Evolutionary conservation across 2,113 vertebrate genomes (phyloP), one percentile per base, ranked within the genome.

Genomic region (Callospermophilus lateralis): DNA sequence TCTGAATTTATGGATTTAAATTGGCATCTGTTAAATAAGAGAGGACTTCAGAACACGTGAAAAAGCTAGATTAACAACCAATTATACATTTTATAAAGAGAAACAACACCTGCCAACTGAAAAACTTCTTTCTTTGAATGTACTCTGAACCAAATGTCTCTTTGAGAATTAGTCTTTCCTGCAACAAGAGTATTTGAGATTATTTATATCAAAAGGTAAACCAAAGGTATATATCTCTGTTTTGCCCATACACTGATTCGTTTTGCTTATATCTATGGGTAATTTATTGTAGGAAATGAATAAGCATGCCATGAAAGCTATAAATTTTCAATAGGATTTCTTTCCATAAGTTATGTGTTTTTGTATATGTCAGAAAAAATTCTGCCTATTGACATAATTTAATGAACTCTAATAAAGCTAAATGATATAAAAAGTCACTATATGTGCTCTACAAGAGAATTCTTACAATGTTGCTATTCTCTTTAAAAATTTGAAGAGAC

Each of bases 1-100:
- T 79, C 9, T 58, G 48, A 89, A 92, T 63, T 68, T 84, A 17
- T 67, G 22, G 48, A 89, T 89, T 96, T 85, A 53, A 89, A 34
- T 53, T 63, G 58, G 45, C 15, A 85, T 45, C 34, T 67, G 5
- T 61, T 28, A 73, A 39, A 63, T 67, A 77, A 63, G 51, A 91
- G 70, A 77, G 3, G 1, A 89, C 42, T 81, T 76, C 53, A 42
- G 45, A 70, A 76, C 28, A 53, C 9, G 30, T 15, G 20, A 13
- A 72, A 79, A 92, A 53, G 10, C 39, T 68, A 68, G 55, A 77
- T 94, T 89, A 81, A 76, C 28, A 68, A 80, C 0, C 1, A 77
- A 39, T 48, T 78, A 73, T 20, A 11, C 39, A 77, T 63, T 58
- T 80, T 81, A 37, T 78, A 68, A 90, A 70, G n/a, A 92, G 26